Percentiles rank a stretch among this genome's conserved stretches.
phyloP scores from a whole-genome alignment of 2,113 vertebrate species.

The Ceuthmochares aereus region DNA sequence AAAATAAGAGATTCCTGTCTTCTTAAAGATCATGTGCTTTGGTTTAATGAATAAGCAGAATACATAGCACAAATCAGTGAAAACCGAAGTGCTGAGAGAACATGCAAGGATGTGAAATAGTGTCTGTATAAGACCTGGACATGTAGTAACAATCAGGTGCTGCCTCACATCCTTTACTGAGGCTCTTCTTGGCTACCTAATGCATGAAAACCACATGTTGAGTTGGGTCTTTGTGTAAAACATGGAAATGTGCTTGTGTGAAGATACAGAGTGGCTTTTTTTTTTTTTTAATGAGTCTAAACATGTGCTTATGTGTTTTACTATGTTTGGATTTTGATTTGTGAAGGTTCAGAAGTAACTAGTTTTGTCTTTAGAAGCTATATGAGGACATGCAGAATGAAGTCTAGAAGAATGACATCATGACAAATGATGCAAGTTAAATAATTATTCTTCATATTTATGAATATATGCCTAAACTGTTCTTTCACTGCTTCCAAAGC shows the following conservation, averaged over 20 bases:
- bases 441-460: background rate
- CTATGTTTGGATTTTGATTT: background rate
- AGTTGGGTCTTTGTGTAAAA: background rate
- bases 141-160: background rate
- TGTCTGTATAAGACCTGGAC: background rate
- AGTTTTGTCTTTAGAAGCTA: background rate
- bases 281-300: background rate
- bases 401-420: background rate
- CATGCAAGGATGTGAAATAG: background rate
- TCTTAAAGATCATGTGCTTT: background rate
- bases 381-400: background rate
- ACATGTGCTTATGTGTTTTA: background rate
- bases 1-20: constrained; percentile 49
- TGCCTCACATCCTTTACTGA: background rate
- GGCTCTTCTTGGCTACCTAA: background rate
- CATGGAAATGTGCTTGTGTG: background rate
- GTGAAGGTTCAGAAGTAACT: background rate
- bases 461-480: background rate
- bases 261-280: background rate
- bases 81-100: background rate
- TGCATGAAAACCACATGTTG: background rate
- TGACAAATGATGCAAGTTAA: background rate
- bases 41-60: constrained; percentile 18
- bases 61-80: background rate
- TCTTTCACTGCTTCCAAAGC: background rate